Conservation (phyloP, 2,113 vertebrate genomes). For the Bucco capensis region DNA sequence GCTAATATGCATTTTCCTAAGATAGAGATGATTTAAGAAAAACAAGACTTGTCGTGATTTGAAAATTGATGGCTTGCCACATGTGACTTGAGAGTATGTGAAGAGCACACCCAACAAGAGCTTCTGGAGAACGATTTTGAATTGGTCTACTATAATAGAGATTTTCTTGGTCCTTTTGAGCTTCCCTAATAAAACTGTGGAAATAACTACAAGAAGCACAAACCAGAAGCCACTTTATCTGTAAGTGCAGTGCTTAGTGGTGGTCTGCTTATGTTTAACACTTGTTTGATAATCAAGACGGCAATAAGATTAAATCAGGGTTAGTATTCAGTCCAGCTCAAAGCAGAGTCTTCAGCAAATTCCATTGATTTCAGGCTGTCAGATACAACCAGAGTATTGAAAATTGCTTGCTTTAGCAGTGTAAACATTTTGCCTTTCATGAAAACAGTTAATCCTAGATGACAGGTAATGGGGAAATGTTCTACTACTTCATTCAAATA, state of each 20-base stretch:
- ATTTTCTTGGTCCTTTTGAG: conserved; percentile 33
- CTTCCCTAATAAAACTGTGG: conserved; percentile 50
- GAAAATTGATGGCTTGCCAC: background rate
- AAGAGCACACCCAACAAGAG: conserved; percentile 14
- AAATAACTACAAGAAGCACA: conserved; percentile 58
- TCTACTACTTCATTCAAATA: background rate
- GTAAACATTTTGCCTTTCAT: background rate
- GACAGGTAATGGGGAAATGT: background rate
- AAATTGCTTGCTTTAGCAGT: background rate
- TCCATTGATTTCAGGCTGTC: background rate
- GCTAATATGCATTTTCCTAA: background rate
- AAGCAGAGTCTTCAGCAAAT: background rate
- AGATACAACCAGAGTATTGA: background rate
- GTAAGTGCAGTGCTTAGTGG: background rate
- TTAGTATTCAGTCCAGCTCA: background rate
- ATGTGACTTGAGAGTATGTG: conserved; percentile 19
- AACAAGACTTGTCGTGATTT: conserved; percentile 5
- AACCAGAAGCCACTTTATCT: background rate
- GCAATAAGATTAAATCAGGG: background rate
- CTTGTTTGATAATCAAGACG: background rate
- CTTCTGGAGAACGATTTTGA: conserved; percentile 44
- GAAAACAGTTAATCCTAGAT: background rate
- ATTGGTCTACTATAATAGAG: conserved; percentile 32
- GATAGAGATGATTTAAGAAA: conserved; percentile 17
- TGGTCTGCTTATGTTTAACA: background rate